A percentile compares a stretch with the other conserved stretches of the same genome.
These are phyloP conservation scores for Eumerus sabulonum DNA, from an alignment of 2,888 invertebrate genomes.

Conservation along the genomic window DNA sequence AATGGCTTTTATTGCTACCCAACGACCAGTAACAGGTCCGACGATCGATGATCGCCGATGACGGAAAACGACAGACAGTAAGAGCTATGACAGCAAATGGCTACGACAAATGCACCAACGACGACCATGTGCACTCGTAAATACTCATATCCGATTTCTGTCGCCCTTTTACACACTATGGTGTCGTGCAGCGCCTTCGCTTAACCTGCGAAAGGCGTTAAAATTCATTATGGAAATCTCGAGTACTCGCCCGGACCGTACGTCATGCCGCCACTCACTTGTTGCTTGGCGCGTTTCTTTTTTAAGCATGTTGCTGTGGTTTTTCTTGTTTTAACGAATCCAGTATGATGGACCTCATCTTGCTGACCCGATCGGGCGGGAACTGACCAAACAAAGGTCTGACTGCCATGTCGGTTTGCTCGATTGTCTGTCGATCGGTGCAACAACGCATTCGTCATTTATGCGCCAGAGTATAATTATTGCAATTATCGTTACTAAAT, in stretches of 20 bases:
- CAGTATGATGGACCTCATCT: conserved; percentile 39
- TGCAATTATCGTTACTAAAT: conserved; percentile 68
- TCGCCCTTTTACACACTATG: too few species aligned
- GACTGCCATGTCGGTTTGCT: conserved; percentile 1
- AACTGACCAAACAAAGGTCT: conserved; percentile 53
- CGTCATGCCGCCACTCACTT: conserved; percentile 61
- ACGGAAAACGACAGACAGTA: conserved; percentile 55
- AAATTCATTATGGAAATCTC: conserved; percentile 67
- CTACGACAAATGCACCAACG: conserved; percentile 28
- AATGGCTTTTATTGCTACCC: conserved; percentile 66
- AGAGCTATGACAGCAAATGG: not conserved
- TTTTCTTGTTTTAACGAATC: conserved; percentile 64
- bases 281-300: conserved; percentile 15
- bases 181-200: conserved; percentile 31
- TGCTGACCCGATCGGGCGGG: conserved; percentile 61
- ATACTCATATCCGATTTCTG: conserved; percentile 62
- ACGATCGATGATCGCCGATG: too few species aligned
- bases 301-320: not conserved
- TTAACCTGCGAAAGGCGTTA: conserved; percentile 66
- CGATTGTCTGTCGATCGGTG: conserved; percentile 11
- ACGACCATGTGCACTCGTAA: conserved; percentile 62
- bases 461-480: conserved; percentile 62
- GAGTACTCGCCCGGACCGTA: conserved; percentile 25
- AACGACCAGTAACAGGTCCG: conserved; percentile 59
- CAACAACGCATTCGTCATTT: conserved; percentile 50